Evolutionary conservation across 2,888 invertebrate species (phyloP).

Genomic region (Axea sp.): DNA sequence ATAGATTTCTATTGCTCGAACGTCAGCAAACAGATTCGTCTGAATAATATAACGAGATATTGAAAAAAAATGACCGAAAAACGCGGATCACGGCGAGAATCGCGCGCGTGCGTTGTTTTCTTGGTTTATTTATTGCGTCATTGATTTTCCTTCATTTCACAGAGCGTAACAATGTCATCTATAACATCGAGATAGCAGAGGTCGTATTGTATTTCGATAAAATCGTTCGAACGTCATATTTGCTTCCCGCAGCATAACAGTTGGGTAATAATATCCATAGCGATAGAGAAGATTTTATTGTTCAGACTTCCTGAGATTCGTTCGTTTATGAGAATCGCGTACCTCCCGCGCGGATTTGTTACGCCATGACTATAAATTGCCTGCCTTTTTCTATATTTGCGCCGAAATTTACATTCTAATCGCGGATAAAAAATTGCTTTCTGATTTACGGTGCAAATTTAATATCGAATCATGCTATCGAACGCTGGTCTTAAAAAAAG

Average conservation of each 20-base stretch:
- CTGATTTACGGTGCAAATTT: slow-evolving; percentile 34
- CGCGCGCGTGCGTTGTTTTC: slow-evolving; percentile 19
- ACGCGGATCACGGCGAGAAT: no score
- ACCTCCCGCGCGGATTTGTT: slow-evolving; percentile 34
- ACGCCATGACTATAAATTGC: slow-evolving; percentile 43
- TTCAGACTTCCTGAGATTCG: slow-evolving; percentile 52
- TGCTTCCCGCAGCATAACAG: slow-evolving; percentile 44
- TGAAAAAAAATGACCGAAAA: no score
- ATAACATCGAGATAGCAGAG: slow-evolving; percentile 43
- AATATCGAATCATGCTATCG: slow-evolving; percentile 12
- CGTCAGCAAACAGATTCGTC: no score
- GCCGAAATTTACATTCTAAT: slow-evolving; percentile 45
- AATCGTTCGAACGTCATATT: slow-evolving; percentile 58
- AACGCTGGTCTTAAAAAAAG: neutral
- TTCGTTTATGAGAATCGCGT: slow-evolving; percentile 49
- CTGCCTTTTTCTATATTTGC: slow-evolving; percentile 55
- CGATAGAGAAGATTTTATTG: slow-evolving; percentile 52
- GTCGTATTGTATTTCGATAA: slow-evolving; percentile 55
- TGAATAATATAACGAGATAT: no score
- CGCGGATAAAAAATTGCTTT: slow-evolving; percentile 37
- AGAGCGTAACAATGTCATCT: slow-evolving; percentile 46
- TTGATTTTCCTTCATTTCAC: slow-evolving; percentile 41
- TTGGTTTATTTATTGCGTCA: slow-evolving; percentile 38
- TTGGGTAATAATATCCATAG: slow-evolving; percentile 63
- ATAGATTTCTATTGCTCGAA: no score